Evolutionary conservation across 2,113 vertebrate genomes (phyloP).

Genomic region (Actenoides hombroni): DNA sequence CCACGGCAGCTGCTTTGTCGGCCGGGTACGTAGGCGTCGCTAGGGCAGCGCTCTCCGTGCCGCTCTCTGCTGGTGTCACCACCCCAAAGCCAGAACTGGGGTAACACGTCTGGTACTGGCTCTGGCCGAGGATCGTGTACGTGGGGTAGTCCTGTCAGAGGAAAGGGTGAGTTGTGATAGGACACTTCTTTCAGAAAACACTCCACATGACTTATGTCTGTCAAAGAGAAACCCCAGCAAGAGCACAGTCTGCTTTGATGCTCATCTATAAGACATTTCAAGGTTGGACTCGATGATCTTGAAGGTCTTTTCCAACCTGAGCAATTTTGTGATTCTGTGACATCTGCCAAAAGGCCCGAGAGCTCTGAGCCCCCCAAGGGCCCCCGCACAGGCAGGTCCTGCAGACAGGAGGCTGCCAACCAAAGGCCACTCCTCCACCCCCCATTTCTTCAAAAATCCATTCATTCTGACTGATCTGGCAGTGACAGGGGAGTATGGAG

Average conservation of each 20-base stretch:
- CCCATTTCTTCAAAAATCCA: background rate
- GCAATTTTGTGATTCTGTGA: too few species aligned
- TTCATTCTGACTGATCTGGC: background rate
- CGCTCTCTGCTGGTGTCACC: constrained; percentile 71
- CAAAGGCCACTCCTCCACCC: background rate
- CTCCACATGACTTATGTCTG: background rate
- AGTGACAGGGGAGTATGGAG: background rate
- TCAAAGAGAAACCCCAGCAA: background rate
- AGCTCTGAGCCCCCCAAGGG: background rate
- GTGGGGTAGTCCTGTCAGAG: constrained; percentile 85
- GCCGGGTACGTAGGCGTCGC: constrained; percentile 75
- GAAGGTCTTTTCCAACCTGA: too few species aligned
- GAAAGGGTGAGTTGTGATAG: background rate
- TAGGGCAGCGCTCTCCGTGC: constrained; percentile 63
- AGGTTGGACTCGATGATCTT: too few species aligned
- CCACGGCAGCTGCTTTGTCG: constrained; percentile 77
- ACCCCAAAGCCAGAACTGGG: constrained; percentile 84
- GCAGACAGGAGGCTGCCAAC: background rate
- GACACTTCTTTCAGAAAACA: background rate
- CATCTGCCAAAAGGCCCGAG: background rate
- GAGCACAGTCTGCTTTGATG: background rate
- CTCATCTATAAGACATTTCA: background rate
- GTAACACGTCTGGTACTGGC: constrained; percentile 91
- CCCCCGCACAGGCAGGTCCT: background rate
- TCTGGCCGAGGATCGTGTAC: constrained; percentile 90